Conservation (phyloP, 2,113 vertebrate genomes). For the Chaenocephalus aceratus region DNA sequence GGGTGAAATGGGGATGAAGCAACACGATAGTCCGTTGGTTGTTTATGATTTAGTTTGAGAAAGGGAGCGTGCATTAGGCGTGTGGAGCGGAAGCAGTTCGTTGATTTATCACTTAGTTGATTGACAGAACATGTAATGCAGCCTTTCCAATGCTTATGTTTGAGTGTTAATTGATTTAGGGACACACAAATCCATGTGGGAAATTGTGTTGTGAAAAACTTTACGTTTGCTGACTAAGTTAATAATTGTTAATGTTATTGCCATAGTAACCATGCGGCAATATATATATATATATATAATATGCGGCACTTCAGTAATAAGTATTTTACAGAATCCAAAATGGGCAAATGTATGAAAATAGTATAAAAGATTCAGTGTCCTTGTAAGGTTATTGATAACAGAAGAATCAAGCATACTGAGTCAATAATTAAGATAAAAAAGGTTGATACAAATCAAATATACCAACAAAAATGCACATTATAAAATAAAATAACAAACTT, state of each 20-base stretch:
- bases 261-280: no score
- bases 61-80: not conserved
- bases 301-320: no score
- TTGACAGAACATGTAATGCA: not conserved
- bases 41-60: not conserved
- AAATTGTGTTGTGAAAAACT: no score
- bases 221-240: no score
- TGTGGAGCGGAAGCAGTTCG: not conserved
- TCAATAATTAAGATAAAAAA: not conserved
- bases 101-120: not conserved
- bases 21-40: not conserved
- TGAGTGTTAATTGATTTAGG: not conserved
- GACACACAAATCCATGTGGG: not conserved
- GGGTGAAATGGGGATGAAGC: slow-evolving; percentile 1
- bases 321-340: not conserved
- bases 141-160: not conserved
- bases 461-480: not conserved
- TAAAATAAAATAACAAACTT: no score
- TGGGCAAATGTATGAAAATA: not conserved
- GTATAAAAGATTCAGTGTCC: not conserved
- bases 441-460: not conserved
- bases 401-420: not conserved
- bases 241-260: no score
- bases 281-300: no score
- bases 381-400: not conserved